These are phyloP conservation scores for Idaea dimidiata DNA, from an alignment of 2,888 invertebrate genomes.

Conservation along the genomic window DNA sequence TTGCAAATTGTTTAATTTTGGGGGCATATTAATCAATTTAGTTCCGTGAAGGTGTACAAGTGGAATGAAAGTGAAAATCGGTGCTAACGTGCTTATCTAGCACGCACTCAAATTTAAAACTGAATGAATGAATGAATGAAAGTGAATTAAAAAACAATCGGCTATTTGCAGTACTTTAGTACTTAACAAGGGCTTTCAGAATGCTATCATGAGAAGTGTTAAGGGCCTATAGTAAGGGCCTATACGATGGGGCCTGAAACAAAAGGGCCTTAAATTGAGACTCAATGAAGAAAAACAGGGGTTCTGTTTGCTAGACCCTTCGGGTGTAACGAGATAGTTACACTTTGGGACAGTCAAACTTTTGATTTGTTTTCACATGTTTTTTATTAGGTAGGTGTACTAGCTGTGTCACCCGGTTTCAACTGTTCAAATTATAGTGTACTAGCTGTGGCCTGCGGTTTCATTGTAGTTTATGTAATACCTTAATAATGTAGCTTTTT, in stretches of 20 bases:
- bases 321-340: constrained; percentile 51
- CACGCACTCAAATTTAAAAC: too few relatives aligned
- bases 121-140: too few relatives aligned
- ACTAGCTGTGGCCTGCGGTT: too few relatives aligned
- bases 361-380: constrained; percentile 1
- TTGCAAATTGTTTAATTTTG: too few relatives aligned
- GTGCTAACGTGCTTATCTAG: too few relatives aligned
- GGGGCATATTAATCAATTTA: too few relatives aligned
- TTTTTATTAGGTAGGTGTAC: not conserved
- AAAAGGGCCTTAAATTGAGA: constrained; percentile 59
- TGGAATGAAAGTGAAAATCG: too few relatives aligned
- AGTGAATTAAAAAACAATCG: not conserved
- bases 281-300: constrained; percentile 56
- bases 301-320: constrained; percentile 52
- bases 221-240: constrained; percentile 2
- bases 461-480: too few relatives aligned
- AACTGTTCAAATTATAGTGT: too few relatives aligned
- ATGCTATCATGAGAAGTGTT: constrained; percentile 24
- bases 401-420: too few relatives aligned
- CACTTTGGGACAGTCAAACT: constrained; percentile 35
- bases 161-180: constrained; percentile 10
- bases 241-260: constrained; percentile 37
- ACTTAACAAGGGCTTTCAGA: constrained; percentile 13
- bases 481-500: too few relatives aligned
- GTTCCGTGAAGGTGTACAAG: too few relatives aligned